Evolutionary conservation across 2,797 vertebrate genomes (phyloP).

Genomic region (Sebastes oblongus): DNA sequence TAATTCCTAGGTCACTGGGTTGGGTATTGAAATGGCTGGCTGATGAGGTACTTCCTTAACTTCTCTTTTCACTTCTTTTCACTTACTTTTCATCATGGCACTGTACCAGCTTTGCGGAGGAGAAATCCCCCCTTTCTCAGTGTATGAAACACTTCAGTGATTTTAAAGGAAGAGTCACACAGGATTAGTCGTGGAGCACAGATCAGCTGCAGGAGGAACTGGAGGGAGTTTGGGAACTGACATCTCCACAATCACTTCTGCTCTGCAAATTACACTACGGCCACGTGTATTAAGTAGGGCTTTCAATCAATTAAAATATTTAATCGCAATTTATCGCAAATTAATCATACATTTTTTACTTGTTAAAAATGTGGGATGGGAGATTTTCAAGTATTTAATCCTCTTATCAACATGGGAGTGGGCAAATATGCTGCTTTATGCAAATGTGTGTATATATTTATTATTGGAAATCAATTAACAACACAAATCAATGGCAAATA

Average conservation of each 20-base stretch:
- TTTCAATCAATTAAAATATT: too few relatives aligned
- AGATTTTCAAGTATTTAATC: too few relatives aligned
- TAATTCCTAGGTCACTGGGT: not conserved
- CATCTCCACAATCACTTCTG: not conserved
- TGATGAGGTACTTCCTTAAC: not conserved
- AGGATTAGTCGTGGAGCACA: conserved; percentile 1
- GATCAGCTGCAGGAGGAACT: not conserved
- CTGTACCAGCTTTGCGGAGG: not conserved
- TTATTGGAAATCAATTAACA: too few relatives aligned
- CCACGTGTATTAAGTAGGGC: not conserved
- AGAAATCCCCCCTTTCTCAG: not conserved
- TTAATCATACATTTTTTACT: too few relatives aligned
- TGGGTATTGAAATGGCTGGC: not conserved
- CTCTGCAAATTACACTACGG: not conserved
- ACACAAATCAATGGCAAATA: too few relatives aligned
- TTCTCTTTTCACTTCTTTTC: not conserved
- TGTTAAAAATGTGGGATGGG: too few relatives aligned
- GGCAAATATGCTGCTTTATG: too few relatives aligned
- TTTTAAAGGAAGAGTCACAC: conserved; percentile 5
- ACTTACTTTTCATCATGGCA: not conserved
- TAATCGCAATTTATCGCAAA: too few relatives aligned
- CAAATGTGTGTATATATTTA: too few relatives aligned
- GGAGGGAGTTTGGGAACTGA: not conserved
- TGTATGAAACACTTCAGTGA: conserved; percentile 8
- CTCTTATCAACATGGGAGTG: too few relatives aligned